Evolutionary conservation across 92 coral and sea anemone species (phyloP).

Genomic region (Hydrozoanthus gracilis): DNA sequence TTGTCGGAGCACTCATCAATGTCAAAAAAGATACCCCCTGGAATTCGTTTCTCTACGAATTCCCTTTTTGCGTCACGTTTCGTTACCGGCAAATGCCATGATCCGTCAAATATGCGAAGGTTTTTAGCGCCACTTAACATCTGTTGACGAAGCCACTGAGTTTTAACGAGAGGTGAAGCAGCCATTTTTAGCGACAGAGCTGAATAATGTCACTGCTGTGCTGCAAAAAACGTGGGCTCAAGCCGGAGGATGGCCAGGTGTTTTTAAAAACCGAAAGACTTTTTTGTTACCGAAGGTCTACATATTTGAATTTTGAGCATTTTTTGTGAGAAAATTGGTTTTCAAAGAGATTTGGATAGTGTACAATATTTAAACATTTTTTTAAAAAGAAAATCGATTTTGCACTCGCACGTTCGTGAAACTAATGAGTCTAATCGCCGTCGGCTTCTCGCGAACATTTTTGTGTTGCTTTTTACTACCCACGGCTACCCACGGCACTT

Average conservation of each 20-base stretch:
- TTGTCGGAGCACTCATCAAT: conserved; percentile 87
- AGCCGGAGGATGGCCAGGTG: conserved; percentile 46
- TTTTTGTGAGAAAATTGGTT: too few species aligned
- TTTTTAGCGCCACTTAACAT: conserved; percentile 66
- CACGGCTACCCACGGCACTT: too few species aligned
- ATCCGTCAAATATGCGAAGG: conserved; percentile 84
- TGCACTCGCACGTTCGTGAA: too few species aligned
- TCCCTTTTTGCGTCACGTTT: conserved; percentile 82
- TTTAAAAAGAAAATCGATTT: too few species aligned
- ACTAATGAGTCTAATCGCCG: too few species aligned
- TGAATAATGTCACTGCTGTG: conserved; percentile 72
- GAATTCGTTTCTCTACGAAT: conserved; percentile 76
- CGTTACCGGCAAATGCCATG: conserved; percentile 88
- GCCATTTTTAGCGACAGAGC: conserved; percentile 61
- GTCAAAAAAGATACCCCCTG: conserved; percentile 89
- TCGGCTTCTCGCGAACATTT: too few species aligned
- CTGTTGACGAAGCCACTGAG: conserved; percentile 78
- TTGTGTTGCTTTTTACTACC: too few species aligned
- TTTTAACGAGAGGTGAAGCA: conserved; percentile 65
- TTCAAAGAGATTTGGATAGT: too few species aligned
- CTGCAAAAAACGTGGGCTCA: neutral
- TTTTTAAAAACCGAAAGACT: too few species aligned
- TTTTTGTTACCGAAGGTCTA: too few species aligned
- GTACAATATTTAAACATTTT: too few species aligned
- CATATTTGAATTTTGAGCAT: too few species aligned